Base-by-base conservation (phyloP, 1,140 invertebrate genomes). In the Cylas formicarius region DNA sequence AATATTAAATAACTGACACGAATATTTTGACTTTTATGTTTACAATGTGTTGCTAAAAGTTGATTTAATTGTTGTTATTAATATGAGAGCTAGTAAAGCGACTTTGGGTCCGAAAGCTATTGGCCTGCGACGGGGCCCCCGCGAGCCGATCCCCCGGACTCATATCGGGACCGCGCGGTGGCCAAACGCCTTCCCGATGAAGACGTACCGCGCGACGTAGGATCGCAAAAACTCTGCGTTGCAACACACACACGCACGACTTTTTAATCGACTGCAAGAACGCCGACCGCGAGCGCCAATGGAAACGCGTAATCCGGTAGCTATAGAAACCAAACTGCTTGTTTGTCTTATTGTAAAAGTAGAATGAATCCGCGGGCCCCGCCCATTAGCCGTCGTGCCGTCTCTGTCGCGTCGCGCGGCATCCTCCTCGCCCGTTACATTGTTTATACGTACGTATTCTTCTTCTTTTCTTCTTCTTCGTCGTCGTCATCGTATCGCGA, bases 301-400 rank as follows among this genome's bases (percentile, higher is more conserved):
- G 49, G 48, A 51, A 41, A 44, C 36, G 48, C 55, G 57, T 60
- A 60, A 56, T 53, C 35, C 53, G 57, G 57, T 60, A 60, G 57
- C 57, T 60, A 60, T 60, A 60, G 55, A 55, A 60, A 60, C 57
- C 53, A 42, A 47, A 36, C 43, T 46, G 45, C 55, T 56, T 55
- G 57, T 56, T 57, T 55, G 55, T 59, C 49, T 59, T 59, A 59
- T 57, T 59, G 55, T 52, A 53, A 57, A 59, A 59, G 55, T 54
- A 50, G 52, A 54, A 54, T 54, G 47, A 50, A 54, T 54, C 36
- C 24, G 24, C 11, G 27, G 31, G 41, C 48, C 36, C 29, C 52
- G 48, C 52, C 52, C 47, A 13, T 39, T 47, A 39, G 33, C 28
- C 17, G 28, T 20, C 35, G 19, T 27, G 6, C 13, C 13, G 16